Conservation (phyloP, 2,797 vertebrate genomes). For the Galago senegalensis region DNA sequence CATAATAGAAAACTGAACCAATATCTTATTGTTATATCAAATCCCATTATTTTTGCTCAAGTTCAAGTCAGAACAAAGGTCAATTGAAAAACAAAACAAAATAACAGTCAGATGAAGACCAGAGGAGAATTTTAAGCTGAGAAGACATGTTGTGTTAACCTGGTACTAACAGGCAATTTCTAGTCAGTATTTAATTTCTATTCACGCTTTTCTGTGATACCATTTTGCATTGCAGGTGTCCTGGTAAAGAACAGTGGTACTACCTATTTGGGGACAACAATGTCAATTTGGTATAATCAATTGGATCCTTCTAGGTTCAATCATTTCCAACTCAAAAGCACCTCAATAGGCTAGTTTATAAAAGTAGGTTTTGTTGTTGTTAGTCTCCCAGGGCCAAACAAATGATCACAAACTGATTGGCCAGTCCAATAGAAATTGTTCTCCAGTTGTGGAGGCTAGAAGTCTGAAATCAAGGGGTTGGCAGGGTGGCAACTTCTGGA, state of each 20-base stretch:
- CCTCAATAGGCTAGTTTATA: neutral
- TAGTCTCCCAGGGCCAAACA: neutral
- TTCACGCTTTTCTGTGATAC: neutral
- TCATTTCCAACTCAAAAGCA: neutral
- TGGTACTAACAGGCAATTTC: neutral
- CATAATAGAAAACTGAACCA: conserved; percentile 67
- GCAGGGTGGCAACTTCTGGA: too few species aligned
- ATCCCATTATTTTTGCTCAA: conserved; percentile 72
- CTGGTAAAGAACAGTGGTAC: neutral
- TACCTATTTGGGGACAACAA: neutral
- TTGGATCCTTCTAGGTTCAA: neutral
- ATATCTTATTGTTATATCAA: conserved; percentile 53
- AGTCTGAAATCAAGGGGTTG: neutral
- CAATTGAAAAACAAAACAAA: conserved; percentile 68
- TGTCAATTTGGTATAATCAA: neutral
- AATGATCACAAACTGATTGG: neutral
- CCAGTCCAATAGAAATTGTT: neutral
- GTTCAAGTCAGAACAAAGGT: conserved; percentile 74
- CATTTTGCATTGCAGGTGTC: neutral
- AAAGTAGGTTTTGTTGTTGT: neutral
- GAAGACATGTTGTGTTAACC: neutral
- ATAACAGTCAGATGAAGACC: neutral
- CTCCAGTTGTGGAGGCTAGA: neutral
- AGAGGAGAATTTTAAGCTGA: neutral
- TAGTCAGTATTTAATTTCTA: neutral